Evolutionary conservation across 2,888 invertebrate genomes (phyloP), one percentile per base, ranked within the genome.

Genomic region (Athrips mouffetella): DNA sequence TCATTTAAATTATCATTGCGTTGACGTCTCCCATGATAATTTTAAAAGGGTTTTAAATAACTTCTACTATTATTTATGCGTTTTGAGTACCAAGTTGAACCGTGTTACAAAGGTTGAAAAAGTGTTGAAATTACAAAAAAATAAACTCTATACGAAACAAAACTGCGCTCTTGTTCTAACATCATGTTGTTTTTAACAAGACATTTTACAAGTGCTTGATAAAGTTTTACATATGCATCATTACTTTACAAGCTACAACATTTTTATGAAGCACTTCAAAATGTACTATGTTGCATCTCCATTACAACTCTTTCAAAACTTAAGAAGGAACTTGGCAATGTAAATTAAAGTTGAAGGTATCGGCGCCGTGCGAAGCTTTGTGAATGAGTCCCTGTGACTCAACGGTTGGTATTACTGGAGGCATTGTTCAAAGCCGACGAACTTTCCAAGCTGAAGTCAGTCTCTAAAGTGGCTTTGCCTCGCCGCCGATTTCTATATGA

Each of bases 351-450:
- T 35, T 37, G 11, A 21, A 6, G n/a, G 11, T 37, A n/a, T n/a
- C n/a, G 20, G 1, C 11, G 20, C 20, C 21, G 20, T 18, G 2
- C n/a, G 21, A 11, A 21, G 20, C 27, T 27, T 27, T 10, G 37
- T 37, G 37, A 37, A 37, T 37, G 37, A 37, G 18, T n/a, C 37
- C 20, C 5, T 37, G 16, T 75, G 74, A 73, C 73, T 78, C 73
- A 74, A 73, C 68, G 65, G 62, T 55, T 65, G 68, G 68, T 67
- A 68, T 63, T 65, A 67, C 58, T 61, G 63, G 65, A 71, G 69
- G 73, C 75, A 79, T 81, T 80, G 79, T 82, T 75, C 71, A 63
- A 60, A 66, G 78, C 72, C 66, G 77, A 70, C 67, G 73, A 77
- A 83, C 81, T 81, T 74, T 75, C 68, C 59, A 71, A 76, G 73